Percentiles rank a stretch among this genome's conserved stretches.
These are phyloP conservation scores for Cyclophora punctaria DNA, from an alignment of 2,888 invertebrate genomes.

Conservation along the genomic window DNA sequence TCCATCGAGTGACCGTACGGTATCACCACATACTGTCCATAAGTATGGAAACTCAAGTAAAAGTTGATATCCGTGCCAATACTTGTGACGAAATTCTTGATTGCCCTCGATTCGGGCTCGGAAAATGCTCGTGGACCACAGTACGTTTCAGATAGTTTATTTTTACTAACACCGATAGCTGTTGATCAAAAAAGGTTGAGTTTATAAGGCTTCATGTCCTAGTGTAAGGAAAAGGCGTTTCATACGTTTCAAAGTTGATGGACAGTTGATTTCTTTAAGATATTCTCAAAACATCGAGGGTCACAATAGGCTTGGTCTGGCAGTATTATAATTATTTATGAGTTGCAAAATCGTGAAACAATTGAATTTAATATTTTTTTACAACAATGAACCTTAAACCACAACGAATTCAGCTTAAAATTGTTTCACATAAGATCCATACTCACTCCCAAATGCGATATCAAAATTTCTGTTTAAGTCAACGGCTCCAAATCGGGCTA, in stretches of 20 bases:
- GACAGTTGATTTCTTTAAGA: too few species aligned
- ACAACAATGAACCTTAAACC: too few species aligned
- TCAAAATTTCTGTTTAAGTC: slow-evolving; percentile 80
- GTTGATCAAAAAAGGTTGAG: neutral
- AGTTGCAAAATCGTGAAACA: too few species aligned
- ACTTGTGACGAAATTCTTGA: slow-evolving; percentile 46
- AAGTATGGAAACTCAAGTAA: slow-evolving; percentile 79
- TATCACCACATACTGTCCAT: slow-evolving; percentile 76
- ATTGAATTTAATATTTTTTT: too few species aligned
- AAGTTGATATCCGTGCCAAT: slow-evolving; percentile 48
- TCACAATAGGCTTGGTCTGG: too few species aligned
- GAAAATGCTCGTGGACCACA: slow-evolving; percentile 68
- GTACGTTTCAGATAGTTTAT: slow-evolving; percentile 30
- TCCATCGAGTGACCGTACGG: slow-evolving; percentile 64
- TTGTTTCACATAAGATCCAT: neutral
- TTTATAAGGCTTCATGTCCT: too few species aligned
- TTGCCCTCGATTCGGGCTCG: slow-evolving; percentile 59
- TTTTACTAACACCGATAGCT: slow-evolving; percentile 35
- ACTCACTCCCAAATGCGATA: slow-evolving; percentile 62
- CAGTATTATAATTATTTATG: too few species aligned
- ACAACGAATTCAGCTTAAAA: too few species aligned
- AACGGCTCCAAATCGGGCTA: slow-evolving; percentile 43
- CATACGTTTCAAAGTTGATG: too few species aligned
- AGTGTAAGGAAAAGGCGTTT: too few species aligned
- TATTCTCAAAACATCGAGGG: too few species aligned